phyloP scores from a whole-genome alignment of 2,797 vertebrate species.

The Pseudomugil tenellus region DNA sequence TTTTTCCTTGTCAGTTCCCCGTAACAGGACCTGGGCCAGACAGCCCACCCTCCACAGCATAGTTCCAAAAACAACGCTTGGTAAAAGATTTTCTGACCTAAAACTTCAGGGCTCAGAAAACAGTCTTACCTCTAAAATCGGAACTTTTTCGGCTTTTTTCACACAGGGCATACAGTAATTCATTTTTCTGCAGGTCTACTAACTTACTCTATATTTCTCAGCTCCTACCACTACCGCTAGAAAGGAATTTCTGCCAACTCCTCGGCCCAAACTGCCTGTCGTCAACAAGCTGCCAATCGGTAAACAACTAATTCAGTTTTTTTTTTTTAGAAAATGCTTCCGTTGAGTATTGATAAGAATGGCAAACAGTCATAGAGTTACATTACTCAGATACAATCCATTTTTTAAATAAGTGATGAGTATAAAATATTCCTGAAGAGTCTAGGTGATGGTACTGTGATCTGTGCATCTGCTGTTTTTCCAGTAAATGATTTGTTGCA shows the following conservation, averaged over 20 bases:
- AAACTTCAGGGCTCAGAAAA: conserved; percentile 47
- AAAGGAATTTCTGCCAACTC: conserved; percentile 67
- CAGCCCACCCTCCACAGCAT: conserved; percentile 41
- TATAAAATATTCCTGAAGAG: conserved; percentile 27
- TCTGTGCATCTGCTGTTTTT: neutral
- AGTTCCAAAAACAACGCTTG: conserved; percentile 70
- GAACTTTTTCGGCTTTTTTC: conserved; percentile 13
- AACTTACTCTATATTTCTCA: conserved; percentile 76
- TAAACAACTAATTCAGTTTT: conserved; percentile 68
- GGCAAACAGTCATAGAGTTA: conserved; percentile 31
- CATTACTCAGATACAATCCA: conserved; percentile 18
- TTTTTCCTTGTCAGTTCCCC: conserved; percentile 68
- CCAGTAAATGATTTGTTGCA: neutral
- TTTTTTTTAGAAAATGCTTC: conserved; percentile 44
- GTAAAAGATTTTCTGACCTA: conserved; percentile 73
- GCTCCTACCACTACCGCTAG: conserved; percentile 70
- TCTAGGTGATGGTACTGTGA: conserved; percentile 35
- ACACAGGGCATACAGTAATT: conserved; percentile 4
- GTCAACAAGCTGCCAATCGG: conserved; percentile 73
- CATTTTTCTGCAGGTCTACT: conserved; percentile 50
- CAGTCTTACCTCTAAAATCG: conserved; percentile 26
- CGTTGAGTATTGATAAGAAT: conserved; percentile 44
- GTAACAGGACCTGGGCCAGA: conserved; percentile 71
- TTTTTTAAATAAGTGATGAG: conserved; percentile 54
- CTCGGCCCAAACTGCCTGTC: conserved; percentile 61